phyloP scores from a whole-genome alignment of 2,797 vertebrate genomes.

The Diglossa cyanea region DNA sequence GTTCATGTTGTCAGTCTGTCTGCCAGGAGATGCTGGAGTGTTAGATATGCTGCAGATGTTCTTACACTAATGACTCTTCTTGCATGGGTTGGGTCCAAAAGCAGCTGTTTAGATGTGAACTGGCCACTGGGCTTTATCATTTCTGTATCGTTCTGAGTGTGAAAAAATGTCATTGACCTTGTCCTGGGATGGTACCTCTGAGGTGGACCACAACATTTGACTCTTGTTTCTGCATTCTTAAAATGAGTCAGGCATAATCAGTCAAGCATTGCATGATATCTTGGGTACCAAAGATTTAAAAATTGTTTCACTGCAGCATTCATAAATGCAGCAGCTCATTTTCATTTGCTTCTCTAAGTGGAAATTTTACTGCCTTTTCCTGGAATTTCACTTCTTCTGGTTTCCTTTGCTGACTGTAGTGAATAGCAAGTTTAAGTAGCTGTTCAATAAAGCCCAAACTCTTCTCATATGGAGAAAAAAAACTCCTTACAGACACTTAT shows the following conservation, averaged over 20 bases:
- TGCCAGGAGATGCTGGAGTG: not conserved
- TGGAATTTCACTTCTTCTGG: not conserved
- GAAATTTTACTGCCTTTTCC: not conserved
- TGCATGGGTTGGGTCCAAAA: not conserved
- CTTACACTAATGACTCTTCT: not conserved
- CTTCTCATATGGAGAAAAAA: not conserved
- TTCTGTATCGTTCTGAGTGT: not conserved
- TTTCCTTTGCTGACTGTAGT: not conserved
- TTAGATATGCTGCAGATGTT: not conserved
- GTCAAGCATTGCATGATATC: not conserved
- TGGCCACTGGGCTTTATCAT: not conserved
- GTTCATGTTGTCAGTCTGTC: not conserved
- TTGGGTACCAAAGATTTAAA: not conserved
- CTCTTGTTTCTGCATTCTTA: not conserved
- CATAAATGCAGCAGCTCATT: not conserved
- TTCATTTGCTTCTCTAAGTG: not conserved
- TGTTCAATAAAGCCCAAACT: not conserved
- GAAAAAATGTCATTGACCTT: not conserved
- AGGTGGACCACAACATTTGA: not conserved
- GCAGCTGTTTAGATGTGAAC: not conserved
- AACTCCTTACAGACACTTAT: not conserved
- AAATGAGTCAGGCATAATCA: not conserved
- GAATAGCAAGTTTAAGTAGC: not conserved
- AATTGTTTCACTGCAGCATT: not conserved
- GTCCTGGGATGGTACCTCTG: not conserved